Percentiles rank a stretch among this genome's conserved stretches.
These are phyloP conservation scores for Anarrhichthys ocellatus DNA, from an alignment of 2,113 vertebrate species.

Conservation along the genomic window DNA sequence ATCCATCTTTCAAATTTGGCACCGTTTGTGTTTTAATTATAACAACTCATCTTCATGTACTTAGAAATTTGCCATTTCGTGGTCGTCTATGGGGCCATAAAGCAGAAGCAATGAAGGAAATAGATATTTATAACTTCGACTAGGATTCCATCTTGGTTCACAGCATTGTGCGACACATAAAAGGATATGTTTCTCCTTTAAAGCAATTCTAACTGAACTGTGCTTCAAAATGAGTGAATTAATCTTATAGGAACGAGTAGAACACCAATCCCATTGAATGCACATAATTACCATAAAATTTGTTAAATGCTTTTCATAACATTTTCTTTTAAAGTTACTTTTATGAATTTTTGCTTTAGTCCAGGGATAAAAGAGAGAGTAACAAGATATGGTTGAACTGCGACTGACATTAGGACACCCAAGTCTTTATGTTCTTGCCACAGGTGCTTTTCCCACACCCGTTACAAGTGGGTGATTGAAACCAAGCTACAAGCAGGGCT, in stretches of 20 bases:
- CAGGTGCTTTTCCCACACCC: not conserved
- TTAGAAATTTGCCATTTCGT: slow-evolving; percentile 49
- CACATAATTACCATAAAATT: slow-evolving; percentile 6
- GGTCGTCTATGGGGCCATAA: slow-evolving; percentile 44
- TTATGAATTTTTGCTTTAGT: not conserved
- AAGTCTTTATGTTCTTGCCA: not conserved
- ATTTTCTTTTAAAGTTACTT: slow-evolving; percentile 19
- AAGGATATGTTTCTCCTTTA: slow-evolving; percentile 40
- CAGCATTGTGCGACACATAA: slow-evolving; percentile 42
- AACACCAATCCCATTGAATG: slow-evolving; percentile 16
- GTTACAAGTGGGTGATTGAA: not conserved
- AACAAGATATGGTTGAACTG: not conserved
- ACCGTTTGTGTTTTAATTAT: slow-evolving; percentile 50
- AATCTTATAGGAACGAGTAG: slow-evolving; percentile 25
- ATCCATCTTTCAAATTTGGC: slow-evolving; percentile 30
- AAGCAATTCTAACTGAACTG: slow-evolving; percentile 47
- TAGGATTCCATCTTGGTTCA: slow-evolving; percentile 45
- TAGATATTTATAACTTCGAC: slow-evolving; percentile 47
- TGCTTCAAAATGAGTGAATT: slow-evolving; percentile 32
- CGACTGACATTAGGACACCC: not conserved
- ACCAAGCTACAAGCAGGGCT: not conserved
- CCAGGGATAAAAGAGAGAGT: not conserved
- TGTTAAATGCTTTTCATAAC: slow-evolving; percentile 2
- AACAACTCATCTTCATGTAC: slow-evolving; percentile 59
- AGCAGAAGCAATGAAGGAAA: slow-evolving; percentile 60